These are phyloP conservation scores for Noctua janthina DNA, from an alignment of 2,888 invertebrate genomes.

Conservation along the genomic window DNA sequence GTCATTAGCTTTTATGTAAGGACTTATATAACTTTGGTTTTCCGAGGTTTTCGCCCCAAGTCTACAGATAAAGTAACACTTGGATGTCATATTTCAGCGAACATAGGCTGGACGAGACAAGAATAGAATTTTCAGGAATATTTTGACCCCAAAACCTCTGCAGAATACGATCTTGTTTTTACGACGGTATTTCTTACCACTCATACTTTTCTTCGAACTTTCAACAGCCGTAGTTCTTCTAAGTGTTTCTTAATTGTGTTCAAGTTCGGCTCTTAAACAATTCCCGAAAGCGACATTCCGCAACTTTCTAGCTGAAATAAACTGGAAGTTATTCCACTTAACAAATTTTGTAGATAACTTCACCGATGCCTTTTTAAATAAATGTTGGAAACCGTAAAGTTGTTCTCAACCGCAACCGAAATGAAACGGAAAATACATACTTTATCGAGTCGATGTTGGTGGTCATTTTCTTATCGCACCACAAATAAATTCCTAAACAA, in stretches of 20 bases:
- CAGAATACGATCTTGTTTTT: constrained; percentile 51
- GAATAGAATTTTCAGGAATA: constrained; percentile 41
- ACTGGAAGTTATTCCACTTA: constrained; percentile 71
- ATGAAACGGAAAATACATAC: constrained; percentile 22
- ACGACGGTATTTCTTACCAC: constrained; percentile 62
- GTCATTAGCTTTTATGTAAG: constrained; percentile 58
- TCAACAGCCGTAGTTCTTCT: constrained; percentile 68
- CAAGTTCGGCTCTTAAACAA: constrained; percentile 71
- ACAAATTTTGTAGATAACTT: constrained; percentile 73
- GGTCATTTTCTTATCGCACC: not conserved
- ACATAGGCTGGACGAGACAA: constrained; percentile 31
- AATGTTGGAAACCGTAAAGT: constrained; percentile 48
- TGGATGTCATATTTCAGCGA: constrained; percentile 44
- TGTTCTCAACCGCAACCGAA: constrained; percentile 45
- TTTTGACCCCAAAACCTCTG: constrained; percentile 42
- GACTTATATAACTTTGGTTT: constrained; percentile 49
- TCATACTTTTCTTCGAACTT: constrained; percentile 64
- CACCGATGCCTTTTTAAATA: constrained; percentile 68
- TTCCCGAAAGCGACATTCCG: constrained; percentile 73
- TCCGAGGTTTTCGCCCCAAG: constrained; percentile 35
- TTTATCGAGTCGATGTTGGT: constrained; percentile 5
- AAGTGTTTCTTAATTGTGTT: constrained; percentile 73
- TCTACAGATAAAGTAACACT: constrained; percentile 44
- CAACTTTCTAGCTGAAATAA: constrained; percentile 71
- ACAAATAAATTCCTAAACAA: not conserved